These are phyloP conservation scores for Gracilinanus agilis DNA, from an alignment of 2,113 vertebrate species.

Conservation along the genomic window DNA sequence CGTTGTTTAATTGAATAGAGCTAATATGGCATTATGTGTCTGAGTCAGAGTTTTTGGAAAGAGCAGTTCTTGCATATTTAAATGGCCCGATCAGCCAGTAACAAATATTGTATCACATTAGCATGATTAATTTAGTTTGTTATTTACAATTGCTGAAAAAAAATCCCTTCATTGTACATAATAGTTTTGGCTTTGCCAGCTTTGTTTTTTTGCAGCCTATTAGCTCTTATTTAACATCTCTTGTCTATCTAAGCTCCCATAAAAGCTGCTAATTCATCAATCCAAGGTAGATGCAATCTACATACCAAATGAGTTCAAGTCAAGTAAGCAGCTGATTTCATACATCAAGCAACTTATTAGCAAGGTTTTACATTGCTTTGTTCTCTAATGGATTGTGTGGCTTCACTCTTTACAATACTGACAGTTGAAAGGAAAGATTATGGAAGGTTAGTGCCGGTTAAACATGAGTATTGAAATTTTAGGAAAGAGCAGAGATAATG, in stretches of 20 bases:
- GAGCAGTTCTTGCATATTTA: constrained; percentile 78
- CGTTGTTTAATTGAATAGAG: constrained; percentile 67
- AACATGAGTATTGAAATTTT: neutral
- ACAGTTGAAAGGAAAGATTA: constrained; percentile 48
- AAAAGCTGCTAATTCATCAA: constrained; percentile 76
- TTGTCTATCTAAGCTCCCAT: constrained; percentile 55
- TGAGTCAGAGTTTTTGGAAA: constrained; percentile 50
- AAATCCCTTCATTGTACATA: constrained; percentile 52
- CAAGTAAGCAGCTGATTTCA: constrained; percentile 47
- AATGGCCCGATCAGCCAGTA: constrained; percentile 69
- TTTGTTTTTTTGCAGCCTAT: constrained; percentile 57
- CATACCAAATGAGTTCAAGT: constrained; percentile 46
- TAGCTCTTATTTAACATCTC: constrained; percentile 68
- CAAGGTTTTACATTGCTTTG: constrained; percentile 23
- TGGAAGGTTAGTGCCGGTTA: neutral
- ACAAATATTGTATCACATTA: constrained; percentile 75
- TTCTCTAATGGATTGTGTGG: constrained; percentile 35
- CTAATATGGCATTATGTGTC: constrained; percentile 69
- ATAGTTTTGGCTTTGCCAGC: constrained; percentile 61
- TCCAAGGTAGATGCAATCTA: constrained; percentile 60
- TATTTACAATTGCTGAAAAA: constrained; percentile 68
- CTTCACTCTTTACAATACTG: constrained; percentile 59
- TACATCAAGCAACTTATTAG: constrained; percentile 67
- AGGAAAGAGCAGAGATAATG: constrained; percentile 16
- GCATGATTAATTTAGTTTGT: constrained; percentile 74